Base-by-base conservation (phyloP, 2,113 vertebrate genomes). In the Nesogale talazaci region DNA sequence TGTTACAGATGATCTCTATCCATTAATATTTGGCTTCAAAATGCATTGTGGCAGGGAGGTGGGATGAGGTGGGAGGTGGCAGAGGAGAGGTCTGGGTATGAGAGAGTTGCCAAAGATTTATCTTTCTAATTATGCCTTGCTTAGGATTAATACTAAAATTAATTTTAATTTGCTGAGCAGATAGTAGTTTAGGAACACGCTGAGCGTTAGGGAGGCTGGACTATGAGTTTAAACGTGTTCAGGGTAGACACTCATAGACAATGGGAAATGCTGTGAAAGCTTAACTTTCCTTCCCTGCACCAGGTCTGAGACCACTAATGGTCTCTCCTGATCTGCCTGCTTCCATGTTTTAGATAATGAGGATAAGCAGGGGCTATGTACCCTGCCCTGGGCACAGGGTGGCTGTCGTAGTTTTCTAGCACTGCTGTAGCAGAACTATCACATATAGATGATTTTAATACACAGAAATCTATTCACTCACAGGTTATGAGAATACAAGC, bases 81-180 rank as follows among this genome's bases (percentile, higher is more conserved):
- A 9, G 29, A 25, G 29, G 84, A 69, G 70, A 87, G 84, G 46
- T 77, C 92, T 83, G 87, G 56, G 81, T 86, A 91, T 65, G 82
- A 94, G 78, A 95, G 91, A 91, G 81, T 76, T 92, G 87, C 85
- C 56, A 20, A 94, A 96, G 97, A 96, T 96, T 95, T 96, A 95
- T 93, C 94, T 96, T 95, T 93, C 94, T 97, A 96, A 97, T 97
- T 97, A 96, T 80, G 89, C 91, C 92, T 96, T 95, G 94, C 94
- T 95, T 75, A 94, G 89, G 95, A 94, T 94, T 96, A 96, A 96
- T 95, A 96, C 95, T 92, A 95, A 96, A 96, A 97, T 96, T 92
- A 95, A 70, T 91, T 91, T 95, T 88, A 95, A 95, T 94, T 95
- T 95, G 92, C 92, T 29, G n/a, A 96, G 94, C 78, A 93, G 52